Evolutionary conservation across 2,113 vertebrate species (phyloP).

Genomic region (Benitochromis conjunctus): DNA sequence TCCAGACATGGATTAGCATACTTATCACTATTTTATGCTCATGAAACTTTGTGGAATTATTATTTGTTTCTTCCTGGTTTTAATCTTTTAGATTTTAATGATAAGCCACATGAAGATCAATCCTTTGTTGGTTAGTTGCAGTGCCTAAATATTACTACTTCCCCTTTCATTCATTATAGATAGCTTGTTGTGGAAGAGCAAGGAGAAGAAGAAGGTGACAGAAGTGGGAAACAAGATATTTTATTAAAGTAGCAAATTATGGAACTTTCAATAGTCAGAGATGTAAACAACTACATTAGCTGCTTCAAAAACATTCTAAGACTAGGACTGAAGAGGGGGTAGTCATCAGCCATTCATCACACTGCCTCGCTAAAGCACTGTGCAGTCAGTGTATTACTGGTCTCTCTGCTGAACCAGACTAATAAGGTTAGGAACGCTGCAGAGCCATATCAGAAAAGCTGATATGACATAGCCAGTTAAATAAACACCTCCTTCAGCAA

Average conservation of each 20-base stretch:
- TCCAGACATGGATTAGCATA: background rate
- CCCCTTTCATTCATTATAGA: background rate
- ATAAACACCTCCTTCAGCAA: background rate
- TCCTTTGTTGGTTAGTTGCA: background rate
- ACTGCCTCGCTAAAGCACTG: background rate
- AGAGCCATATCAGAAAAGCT: background rate
- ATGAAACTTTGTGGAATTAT: background rate
- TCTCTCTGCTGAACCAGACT: background rate
- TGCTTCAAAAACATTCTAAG: background rate
- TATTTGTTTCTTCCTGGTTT: background rate
- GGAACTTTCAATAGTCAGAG: background rate
- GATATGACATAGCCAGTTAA: background rate
- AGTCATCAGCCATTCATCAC: background rate
- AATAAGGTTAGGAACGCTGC: background rate
- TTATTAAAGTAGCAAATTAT: background rate
- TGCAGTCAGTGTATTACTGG: background rate
- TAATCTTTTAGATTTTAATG: background rate
- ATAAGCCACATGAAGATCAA: background rate
- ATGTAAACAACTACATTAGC: background rate
- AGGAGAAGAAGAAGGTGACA: background rate
- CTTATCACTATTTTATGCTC: background rate
- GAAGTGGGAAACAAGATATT: background rate
- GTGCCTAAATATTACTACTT: background rate
- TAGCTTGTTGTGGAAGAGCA: background rate
- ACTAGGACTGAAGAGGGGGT: background rate